Evolutionary conservation across 1,140 invertebrate genomes (phyloP).

Genomic region (Aporrectodea caliginosa): DNA sequence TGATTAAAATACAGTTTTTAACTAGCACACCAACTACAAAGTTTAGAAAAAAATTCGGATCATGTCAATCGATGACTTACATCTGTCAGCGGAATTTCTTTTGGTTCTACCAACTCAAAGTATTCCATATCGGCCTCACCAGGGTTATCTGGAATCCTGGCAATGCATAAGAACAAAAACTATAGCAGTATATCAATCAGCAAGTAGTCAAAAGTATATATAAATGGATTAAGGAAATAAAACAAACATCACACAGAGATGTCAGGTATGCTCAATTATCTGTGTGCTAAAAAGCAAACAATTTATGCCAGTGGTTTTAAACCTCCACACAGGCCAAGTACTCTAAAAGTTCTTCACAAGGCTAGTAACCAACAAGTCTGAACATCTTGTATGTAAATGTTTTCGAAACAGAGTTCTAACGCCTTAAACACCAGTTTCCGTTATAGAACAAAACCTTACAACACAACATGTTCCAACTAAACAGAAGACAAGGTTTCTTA

Average conservation of each 20-base stretch:
- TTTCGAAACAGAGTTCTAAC: neutral
- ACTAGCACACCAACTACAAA: no score
- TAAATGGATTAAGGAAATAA: neutral
- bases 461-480: no score
- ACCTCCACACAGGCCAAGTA: neutral
- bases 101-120: slow-evolving; percentile 67
- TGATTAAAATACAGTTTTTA: no score
- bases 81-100: slow-evolving; percentile 81
- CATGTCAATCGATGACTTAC: no score
- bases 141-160: slow-evolving; percentile 73
- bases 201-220: slow-evolving; percentile 21
- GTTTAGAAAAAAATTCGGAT: no score
- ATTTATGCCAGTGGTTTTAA: slow-evolving; percentile 6
- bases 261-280: slow-evolving; percentile 40
- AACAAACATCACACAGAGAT: neutral
- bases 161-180: slow-evolving; percentile 26
- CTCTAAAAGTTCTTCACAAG: slow-evolving; percentile 5
- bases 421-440: slow-evolving; percentile 12
- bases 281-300: slow-evolving; percentile 34
- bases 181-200: neutral
- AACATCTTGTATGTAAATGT: no score
- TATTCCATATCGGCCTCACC: slow-evolving; percentile 80
- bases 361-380: neutral
- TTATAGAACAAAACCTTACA: no score
- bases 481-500: no score